Conservation (phyloP, 2,797 vertebrate genomes). For the Glyptemys insculpta region DNA sequence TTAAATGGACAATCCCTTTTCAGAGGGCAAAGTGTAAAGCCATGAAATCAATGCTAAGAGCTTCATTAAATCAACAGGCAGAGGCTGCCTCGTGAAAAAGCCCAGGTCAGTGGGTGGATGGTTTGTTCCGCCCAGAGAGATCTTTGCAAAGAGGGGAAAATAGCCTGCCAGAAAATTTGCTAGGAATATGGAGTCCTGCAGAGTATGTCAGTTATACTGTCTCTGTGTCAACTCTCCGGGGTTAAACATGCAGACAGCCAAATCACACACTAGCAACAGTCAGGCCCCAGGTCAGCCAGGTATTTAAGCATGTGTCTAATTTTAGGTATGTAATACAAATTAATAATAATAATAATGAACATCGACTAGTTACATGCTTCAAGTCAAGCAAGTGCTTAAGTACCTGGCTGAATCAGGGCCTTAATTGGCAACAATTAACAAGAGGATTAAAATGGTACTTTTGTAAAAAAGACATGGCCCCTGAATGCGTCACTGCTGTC, state of each 20-base stretch:
- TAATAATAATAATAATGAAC: background rate
- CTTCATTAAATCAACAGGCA: background rate
- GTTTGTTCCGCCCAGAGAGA: background rate
- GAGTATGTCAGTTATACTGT: background rate
- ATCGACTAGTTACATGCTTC: background rate
- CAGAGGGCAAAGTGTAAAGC: background rate
- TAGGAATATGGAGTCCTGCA: background rate
- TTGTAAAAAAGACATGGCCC: background rate
- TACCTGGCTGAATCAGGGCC: background rate
- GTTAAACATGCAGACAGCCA: background rate
- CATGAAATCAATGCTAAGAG: background rate
- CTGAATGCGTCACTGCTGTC: background rate
- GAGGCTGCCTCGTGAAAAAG: background rate
- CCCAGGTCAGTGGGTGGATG: background rate
- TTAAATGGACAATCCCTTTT: background rate
- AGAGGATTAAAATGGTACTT: background rate
- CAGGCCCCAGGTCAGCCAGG: background rate
- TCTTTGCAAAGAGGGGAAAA: background rate
- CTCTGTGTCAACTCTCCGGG: background rate
- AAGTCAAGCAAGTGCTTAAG: background rate
- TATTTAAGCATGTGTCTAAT: background rate
- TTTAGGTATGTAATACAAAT: background rate
- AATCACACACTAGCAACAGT: background rate
- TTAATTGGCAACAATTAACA: background rate
- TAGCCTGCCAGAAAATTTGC: background rate